Percentiles rank a stretch among this genome's conserved stretches.
These are phyloP conservation scores for Hydrophis major DNA, from an alignment of 2,797 vertebrate species.

Conservation along the genomic window DNA sequence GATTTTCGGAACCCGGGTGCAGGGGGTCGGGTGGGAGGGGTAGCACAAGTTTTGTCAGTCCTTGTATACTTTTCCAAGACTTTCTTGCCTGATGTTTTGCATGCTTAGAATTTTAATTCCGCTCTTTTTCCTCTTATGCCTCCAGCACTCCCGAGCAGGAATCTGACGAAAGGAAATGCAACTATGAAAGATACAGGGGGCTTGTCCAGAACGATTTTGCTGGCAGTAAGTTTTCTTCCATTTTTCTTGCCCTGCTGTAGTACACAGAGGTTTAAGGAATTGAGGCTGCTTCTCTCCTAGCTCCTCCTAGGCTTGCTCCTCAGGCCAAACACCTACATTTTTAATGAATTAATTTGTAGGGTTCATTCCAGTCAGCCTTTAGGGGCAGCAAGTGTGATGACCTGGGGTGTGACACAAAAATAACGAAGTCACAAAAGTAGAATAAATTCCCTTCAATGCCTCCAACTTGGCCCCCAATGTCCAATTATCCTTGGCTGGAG, in stretches of 20 bases:
- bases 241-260: not conserved
- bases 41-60: not conserved
- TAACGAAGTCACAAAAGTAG: too few species aligned
- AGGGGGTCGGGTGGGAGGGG: too few species aligned
- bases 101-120: not conserved
- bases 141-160: slow-evolving; percentile 87
- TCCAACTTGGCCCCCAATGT: too few species aligned
- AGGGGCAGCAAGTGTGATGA: too few species aligned
- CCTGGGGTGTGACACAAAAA: too few species aligned
- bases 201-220: slow-evolving; percentile 98
- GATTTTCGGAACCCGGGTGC: not conserved
- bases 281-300: not conserved
- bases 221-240: slow-evolving; percentile 80
- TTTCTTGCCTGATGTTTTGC: not conserved
- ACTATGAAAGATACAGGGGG: slow-evolving; percentile 94
- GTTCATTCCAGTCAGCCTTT: not conserved
- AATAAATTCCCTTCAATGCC: too few species aligned
- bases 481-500: too few species aligned
- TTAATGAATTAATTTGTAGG: not conserved
- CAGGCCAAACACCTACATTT: not conserved
- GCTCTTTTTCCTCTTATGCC: not conserved
- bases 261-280: not conserved
- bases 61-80: not conserved
- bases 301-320: too few species aligned
- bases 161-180: slow-evolving; percentile 91